These are phyloP conservation scores for Telmatherina bonti DNA, from an alignment of 2,797 vertebrate genomes.

Conservation along the genomic window DNA sequence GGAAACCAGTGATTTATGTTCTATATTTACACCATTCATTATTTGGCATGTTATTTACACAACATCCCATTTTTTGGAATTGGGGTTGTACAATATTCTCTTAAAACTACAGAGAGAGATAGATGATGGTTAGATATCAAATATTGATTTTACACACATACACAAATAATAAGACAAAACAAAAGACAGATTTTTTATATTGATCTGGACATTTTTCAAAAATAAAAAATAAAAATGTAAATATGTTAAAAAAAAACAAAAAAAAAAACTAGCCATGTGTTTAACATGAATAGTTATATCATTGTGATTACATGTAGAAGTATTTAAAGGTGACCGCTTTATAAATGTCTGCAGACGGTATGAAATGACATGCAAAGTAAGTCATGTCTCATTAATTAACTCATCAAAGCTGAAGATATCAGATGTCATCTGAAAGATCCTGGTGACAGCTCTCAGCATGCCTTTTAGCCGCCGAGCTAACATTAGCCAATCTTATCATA, in stretches of 20 bases:
- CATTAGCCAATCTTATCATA: neutral
- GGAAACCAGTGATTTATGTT: too few relatives aligned
- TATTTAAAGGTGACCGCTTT: slow-evolving; percentile 21
- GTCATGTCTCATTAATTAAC: slow-evolving; percentile 24
- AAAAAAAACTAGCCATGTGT: too few relatives aligned
- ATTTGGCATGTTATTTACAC: too few relatives aligned
- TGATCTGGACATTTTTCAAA: neutral
- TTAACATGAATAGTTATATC: neutral
- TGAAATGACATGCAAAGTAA: slow-evolving; percentile 10
- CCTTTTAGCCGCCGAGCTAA: slow-evolving; percentile 25
- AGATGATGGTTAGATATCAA: too few relatives aligned
- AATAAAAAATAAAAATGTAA: too few relatives aligned
- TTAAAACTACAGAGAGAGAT: too few relatives aligned
- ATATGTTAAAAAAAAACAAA: too few relatives aligned
- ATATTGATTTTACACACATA: neutral
- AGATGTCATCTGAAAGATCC: slow-evolving; percentile 14
- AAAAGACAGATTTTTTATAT: neutral
- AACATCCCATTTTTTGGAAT: too few relatives aligned
- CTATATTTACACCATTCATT: too few relatives aligned
- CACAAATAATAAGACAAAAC: neutral
- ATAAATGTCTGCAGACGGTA: neutral
- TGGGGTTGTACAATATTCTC: too few relatives aligned
- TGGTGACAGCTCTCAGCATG: slow-evolving; percentile 16
- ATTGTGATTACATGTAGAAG: neutral
- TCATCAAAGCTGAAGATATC: slow-evolving; percentile 20